Percentiles rank a stretch among this genome's conserved stretches.
These are phyloP conservation scores for Phorcus lineatus DNA, from an alignment of 2,888 invertebrate species.

Conservation along the genomic window DNA sequence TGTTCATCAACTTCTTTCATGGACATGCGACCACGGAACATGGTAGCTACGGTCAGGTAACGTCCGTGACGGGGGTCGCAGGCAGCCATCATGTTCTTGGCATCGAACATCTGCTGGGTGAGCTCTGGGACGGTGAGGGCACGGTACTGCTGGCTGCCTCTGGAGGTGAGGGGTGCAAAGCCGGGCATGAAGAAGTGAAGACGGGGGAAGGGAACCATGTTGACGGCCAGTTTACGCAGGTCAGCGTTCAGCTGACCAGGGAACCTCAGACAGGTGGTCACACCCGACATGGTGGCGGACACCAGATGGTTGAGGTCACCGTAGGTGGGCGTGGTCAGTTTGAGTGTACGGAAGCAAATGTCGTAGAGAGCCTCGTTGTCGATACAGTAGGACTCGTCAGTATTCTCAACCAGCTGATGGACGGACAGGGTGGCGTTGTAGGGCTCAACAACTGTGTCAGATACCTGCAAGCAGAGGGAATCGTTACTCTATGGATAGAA, in stretches of 20 bases:
- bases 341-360: constrained; percentile 92
- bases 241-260: constrained; percentile 1
- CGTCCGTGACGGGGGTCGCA: constrained; percentile 68
- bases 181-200: constrained; percentile 13
- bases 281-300: constrained; percentile 53
- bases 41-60: constrained; percentile 71
- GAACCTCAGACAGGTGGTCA: background rate
- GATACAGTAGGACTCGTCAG: constrained; percentile 91
- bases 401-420: constrained; percentile 85
- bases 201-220: constrained; percentile 7
- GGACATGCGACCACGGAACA: constrained; percentile 74
- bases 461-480: constrained; percentile 77
- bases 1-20: constrained; percentile 80
- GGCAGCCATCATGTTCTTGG: constrained; percentile 84
- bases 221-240: background rate
- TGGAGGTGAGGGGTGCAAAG: background rate
- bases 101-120: constrained; percentile 86
- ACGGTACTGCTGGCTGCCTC: constrained; percentile 5
- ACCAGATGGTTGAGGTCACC: constrained; percentile 90
- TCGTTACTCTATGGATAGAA: background rate
- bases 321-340: constrained; percentile 87
- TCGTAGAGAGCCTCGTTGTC: constrained; percentile 92
- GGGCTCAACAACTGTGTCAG: constrained; percentile 83
- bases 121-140: constrained; percentile 56
- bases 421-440: constrained; percentile 89